These are phyloP conservation scores for Calyptomena viridis DNA, from an alignment of 2,113 vertebrate genomes.

Conservation along the genomic window DNA sequence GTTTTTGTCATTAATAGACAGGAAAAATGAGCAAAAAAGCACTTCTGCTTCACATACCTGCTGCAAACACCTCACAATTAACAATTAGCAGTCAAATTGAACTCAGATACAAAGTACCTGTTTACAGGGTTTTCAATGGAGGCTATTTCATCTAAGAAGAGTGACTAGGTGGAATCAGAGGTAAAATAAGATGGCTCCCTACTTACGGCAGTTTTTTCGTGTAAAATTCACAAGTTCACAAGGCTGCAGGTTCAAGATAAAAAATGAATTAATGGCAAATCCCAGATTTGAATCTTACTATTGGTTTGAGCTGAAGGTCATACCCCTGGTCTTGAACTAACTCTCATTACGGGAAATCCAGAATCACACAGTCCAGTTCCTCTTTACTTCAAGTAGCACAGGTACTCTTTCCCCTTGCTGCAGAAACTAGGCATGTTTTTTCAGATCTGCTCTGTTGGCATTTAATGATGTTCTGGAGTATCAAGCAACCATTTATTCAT, in stretches of 20 bases:
- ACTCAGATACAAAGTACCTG: neutral
- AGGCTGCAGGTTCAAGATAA: slow-evolving; percentile 65
- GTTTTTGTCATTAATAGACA: neutral
- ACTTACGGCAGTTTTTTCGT: slow-evolving; percentile 85
- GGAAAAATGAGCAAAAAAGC: neutral
- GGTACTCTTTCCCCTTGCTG: neutral
- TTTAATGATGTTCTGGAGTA: neutral
- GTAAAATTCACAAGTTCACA: slow-evolving; percentile 84
- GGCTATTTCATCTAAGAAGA: neutral
- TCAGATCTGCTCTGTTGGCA: neutral
- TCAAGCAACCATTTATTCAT: neutral
- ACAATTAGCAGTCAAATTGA: neutral
- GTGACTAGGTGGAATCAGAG: neutral
- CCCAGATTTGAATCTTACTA: neutral
- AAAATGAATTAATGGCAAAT: neutral
- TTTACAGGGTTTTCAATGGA: neutral
- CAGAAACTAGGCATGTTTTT: neutral
- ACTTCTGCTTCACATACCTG: neutral
- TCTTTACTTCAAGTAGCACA: neutral
- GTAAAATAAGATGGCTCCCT: neutral
- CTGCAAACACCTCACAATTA: neutral
- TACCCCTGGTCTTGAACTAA: neutral
- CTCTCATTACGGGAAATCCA: neutral
- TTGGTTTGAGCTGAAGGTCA: neutral
- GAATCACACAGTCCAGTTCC: neutral